These are phyloP conservation scores for Sciurus carolinensis DNA, from an alignment of 2,797 vertebrate species.

Conservation along the genomic window DNA sequence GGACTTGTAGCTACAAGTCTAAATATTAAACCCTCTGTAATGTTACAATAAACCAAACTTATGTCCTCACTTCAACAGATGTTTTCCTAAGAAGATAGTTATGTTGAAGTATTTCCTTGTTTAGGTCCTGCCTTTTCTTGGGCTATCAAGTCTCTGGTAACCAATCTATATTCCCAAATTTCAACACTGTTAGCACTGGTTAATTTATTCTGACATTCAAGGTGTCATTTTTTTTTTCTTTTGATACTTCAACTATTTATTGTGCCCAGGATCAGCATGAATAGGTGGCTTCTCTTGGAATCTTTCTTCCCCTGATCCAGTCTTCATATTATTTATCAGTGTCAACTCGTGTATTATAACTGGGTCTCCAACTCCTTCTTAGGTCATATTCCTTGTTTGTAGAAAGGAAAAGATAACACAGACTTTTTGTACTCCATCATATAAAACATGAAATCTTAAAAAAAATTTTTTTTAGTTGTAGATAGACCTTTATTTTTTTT, in stretches of 20 bases:
- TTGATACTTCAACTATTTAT: neutral
- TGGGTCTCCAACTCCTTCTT: neutral
- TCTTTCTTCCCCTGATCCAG: neutral
- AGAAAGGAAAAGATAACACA: neutral
- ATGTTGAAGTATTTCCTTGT: neutral
- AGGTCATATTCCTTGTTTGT: neutral
- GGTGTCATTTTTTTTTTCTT: neutral
- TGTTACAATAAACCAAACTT: neutral
- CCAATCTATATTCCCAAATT: neutral
- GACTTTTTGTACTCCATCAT: neutral
- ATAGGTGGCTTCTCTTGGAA: neutral
- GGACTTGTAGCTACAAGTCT: neutral
- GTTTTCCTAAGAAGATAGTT: neutral
- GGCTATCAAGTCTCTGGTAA: neutral
- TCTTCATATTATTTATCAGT: neutral
- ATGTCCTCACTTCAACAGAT: neutral
- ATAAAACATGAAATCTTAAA: neutral
- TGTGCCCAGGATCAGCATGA: neutral
- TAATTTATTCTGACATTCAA: slow-evolving; percentile 52
- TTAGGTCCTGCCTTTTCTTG: slow-evolving; percentile 10
- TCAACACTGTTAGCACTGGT: neutral
- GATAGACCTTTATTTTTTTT: no score
- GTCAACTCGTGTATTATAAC: neutral
- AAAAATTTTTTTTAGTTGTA: no score
- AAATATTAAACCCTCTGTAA: neutral